Evolutionary conservation across 2,888 invertebrate genomes (phyloP).

Genomic region (Aphodius sticticus): DNA sequence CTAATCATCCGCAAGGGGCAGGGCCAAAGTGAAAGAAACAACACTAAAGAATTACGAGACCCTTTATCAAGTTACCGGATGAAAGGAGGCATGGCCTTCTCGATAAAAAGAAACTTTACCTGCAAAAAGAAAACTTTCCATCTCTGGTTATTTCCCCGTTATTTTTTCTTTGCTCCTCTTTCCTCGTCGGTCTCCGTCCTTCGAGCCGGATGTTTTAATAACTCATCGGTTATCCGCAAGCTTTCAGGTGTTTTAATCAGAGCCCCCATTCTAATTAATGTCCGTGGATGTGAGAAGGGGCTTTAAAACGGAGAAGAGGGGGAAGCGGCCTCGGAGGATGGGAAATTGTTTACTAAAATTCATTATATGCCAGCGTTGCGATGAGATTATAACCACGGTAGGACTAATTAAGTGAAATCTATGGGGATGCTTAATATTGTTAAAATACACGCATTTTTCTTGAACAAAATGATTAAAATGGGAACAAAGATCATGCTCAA

Average conservation of each 20-base stretch:
- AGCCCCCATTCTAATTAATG: neutral
- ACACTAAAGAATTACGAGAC: neutral
- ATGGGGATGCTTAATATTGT: neutral
- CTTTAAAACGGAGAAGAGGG: neutral
- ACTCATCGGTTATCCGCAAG: conserved; percentile 4
- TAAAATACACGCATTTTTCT: too few relatives aligned
- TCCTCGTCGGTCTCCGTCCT: neutral
- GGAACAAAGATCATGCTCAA: too few relatives aligned
- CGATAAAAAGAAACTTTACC: neutral
- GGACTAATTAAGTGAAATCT: neutral
- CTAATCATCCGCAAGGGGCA: neutral
- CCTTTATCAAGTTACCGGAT: neutral
- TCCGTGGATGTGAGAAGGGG: neutral
- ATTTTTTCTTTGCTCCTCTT: neutral
- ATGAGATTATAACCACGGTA: neutral
- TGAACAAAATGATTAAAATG: too few relatives aligned
- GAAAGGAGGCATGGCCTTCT: neutral
- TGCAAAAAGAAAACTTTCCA: neutral
- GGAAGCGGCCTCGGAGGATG: neutral
- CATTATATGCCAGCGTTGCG: neutral
- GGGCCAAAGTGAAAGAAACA: neutral
- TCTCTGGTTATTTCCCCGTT: too few relatives aligned
- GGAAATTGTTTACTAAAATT: conserved; percentile 4
- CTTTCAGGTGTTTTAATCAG: conserved; percentile 4
- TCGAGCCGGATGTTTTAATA: neutral